A percentile compares a stretch with the other conserved stretches of the same genome.
Evolutionary conservation across 1,140 invertebrate genomes (phyloP).

Genomic region (Propsilocerus akamusi): DNA sequence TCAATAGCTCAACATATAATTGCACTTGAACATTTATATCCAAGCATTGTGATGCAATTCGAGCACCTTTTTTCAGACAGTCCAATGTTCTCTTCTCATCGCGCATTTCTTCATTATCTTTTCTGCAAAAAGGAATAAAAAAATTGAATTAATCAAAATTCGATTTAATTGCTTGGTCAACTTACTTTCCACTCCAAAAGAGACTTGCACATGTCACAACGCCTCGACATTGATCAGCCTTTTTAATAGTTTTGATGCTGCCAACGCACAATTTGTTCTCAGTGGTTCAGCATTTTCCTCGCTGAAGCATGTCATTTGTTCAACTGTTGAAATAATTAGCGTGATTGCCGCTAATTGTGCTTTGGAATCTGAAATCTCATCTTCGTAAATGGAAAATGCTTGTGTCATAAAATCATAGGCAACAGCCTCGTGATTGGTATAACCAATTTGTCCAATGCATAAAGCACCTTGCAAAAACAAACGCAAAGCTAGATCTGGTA

Average conservation of each 20-base stretch:
- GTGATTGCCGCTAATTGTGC: constrained; percentile 91
- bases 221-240: constrained; percentile 90
- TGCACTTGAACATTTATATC: constrained; percentile 93
- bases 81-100: constrained; percentile 85
- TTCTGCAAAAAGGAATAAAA: constrained; percentile 25
- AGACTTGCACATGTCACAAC: constrained; percentile 83
- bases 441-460: constrained; percentile 78
- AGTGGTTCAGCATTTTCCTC: constrained; percentile 97
- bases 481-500: constrained; percentile 80
- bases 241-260: constrained; percentile 92
- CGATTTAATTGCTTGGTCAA: constrained; percentile 5
- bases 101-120: constrained; percentile 37
- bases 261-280: constrained; percentile 81
- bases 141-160: not conserved
- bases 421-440: constrained; percentile 88
- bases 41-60: constrained; percentile 94
- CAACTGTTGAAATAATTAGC: constrained; percentile 86
- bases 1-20: constrained; percentile 84
- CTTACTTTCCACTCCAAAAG: constrained; percentile 81
- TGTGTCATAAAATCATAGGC: constrained; percentile 98
- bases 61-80: constrained; percentile 87
- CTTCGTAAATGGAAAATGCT: constrained; percentile 95
- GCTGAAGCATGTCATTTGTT: constrained; percentile 82
- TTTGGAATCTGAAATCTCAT: constrained; percentile 96
- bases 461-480: constrained; percentile 90